Evolutionary conservation across 2,888 invertebrate genomes (phyloP).

Genomic region (Neoascia interrupta): DNA sequence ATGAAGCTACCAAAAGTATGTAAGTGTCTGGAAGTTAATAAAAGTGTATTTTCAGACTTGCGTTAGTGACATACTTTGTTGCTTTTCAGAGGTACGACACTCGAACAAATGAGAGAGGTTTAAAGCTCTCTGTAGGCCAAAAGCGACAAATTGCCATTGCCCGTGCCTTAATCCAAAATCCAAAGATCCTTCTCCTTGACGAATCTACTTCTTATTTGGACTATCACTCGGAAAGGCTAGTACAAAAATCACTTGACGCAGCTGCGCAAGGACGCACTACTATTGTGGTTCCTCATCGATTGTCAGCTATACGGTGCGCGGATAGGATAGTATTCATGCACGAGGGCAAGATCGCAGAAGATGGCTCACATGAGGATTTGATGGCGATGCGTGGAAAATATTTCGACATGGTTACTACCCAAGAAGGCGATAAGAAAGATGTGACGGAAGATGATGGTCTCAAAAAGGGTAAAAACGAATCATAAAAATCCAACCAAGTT

Average conservation of each 20-base stretch:
- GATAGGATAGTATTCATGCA: conserved; percentile 85
- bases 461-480: conserved; percentile 33
- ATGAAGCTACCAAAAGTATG: conserved; percentile 85
- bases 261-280: conserved; percentile 87
- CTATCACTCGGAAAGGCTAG: conserved; percentile 87
- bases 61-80: too few species aligned
- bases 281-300: conserved; percentile 86
- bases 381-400: conserved; percentile 84
- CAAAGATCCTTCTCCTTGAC: conserved; percentile 88
- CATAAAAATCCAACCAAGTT: conserved; percentile 25
- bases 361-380: conserved; percentile 86
- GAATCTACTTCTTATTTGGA: conserved; percentile 93
- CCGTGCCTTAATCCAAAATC: conserved; percentile 89
- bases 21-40: too few species aligned
- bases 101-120: conserved; percentile 88
- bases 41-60: too few species aligned
- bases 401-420: conserved; percentile 82
- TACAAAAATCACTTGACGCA: conserved; percentile 88
- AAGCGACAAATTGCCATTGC: conserved; percentile 93
- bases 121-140: conserved; percentile 90
- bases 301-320: conserved; percentile 87
- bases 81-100: conserved; percentile 85
- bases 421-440: conserved; percentile 71
- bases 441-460: conserved; percentile 37
- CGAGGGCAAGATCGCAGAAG: conserved; percentile 85